phyloP scores from a whole-genome alignment of 2,113 vertebrate genomes.

The Copsychus sechellarum region DNA sequence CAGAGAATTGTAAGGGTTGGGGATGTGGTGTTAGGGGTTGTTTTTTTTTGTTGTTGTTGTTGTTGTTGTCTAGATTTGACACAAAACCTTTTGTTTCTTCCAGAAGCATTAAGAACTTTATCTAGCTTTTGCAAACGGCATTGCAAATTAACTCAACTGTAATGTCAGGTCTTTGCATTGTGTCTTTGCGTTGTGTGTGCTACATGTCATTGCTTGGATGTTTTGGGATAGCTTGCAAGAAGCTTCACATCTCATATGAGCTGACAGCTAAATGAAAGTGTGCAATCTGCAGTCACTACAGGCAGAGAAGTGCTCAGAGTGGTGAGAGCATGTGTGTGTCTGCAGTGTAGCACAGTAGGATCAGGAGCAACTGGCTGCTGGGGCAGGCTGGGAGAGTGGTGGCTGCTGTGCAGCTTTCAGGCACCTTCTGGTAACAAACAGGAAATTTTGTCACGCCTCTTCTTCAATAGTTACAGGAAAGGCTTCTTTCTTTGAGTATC shows the following conservation, averaged over 20 bases:
- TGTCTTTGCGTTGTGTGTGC: background rate
- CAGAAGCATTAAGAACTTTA: background rate
- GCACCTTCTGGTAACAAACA: background rate
- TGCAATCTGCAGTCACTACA: accelerated
- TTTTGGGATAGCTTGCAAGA: background rate
- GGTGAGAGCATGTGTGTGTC: too few species aligned
- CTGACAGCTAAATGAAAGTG: accelerated
- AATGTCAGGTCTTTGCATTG: background rate
- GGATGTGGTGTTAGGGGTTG: background rate
- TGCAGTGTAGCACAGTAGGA: accelerated
- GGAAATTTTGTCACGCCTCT: background rate
- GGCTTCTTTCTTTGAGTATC: background rate
- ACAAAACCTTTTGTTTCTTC: background rate
- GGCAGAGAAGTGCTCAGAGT: background rate
- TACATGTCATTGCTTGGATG: background rate
- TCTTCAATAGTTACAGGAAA: background rate
- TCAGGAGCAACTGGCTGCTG: background rate
- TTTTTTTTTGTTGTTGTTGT: too few species aligned
- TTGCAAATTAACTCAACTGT: background rate
- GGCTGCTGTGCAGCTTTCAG: accelerated
- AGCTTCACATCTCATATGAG: background rate
- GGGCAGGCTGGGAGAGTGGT: accelerated
- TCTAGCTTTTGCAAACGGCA: background rate
- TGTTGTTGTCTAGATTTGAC: background rate
- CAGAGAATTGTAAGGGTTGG: background rate